These are phyloP conservation scores for Drosophila mimetica DNA, from an alignment of 2,888 invertebrate species.

Conservation along the genomic window DNA sequence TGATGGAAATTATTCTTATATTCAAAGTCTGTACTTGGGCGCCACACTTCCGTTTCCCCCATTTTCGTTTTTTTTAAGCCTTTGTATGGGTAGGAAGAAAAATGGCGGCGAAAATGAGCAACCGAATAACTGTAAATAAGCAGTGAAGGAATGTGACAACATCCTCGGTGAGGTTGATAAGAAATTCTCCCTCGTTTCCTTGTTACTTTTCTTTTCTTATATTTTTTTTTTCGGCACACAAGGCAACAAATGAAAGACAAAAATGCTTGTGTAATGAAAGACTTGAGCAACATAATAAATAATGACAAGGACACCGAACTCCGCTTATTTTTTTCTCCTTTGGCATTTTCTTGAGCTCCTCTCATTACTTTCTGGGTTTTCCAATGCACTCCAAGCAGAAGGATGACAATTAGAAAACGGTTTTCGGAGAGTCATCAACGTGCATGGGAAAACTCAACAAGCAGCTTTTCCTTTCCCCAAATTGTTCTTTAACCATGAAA, in stretches of 20 bases:
- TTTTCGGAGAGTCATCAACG: slow-evolving; percentile 45
- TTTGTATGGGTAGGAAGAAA: slow-evolving; percentile 27
- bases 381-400: slow-evolving; percentile 37
- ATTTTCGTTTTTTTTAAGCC: slow-evolving; percentile 28
- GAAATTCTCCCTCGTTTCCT: slow-evolving; percentile 35
- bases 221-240: slow-evolving; percentile 26
- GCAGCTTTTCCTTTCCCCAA: slow-evolving; percentile 35
- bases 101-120: slow-evolving; percentile 46
- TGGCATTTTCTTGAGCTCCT: slow-evolving; percentile 14
- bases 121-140: slow-evolving; percentile 74
- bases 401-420: slow-evolving; percentile 71
- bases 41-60: slow-evolving; percentile 17
- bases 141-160: slow-evolving; percentile 66
- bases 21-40: slow-evolving; percentile 20
- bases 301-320: slow-evolving; percentile 64
- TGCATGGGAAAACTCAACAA: slow-evolving; percentile 34
- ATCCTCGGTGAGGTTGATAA: slow-evolving; percentile 29
- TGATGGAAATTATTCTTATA: slow-evolving; percentile 36
- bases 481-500: slow-evolving; percentile 52
- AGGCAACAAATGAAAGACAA: slow-evolving; percentile 70
- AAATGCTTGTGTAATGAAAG: slow-evolving; percentile 76
- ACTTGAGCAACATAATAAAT: slow-evolving; percentile 77
- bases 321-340: not conserved
- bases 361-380: slow-evolving; percentile 29
- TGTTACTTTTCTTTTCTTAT: slow-evolving; percentile 11